phyloP scores from a whole-genome alignment of 2,888 invertebrate species.

The Agrochola lychnidis region DNA sequence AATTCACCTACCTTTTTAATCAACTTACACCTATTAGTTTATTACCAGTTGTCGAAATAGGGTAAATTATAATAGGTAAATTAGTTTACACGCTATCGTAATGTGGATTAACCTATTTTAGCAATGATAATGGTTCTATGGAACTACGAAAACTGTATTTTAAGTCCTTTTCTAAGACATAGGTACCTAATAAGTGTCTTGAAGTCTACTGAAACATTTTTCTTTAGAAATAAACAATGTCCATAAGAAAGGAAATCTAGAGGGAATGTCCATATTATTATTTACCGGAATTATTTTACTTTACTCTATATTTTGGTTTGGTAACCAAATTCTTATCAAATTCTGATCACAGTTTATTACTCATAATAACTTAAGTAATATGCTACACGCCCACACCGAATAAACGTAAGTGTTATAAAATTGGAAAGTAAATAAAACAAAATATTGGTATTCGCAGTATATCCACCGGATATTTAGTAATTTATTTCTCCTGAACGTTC shows the following conservation, averaged over 20 bases:
- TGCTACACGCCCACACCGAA: neutral
- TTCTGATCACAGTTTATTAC: slow-evolving; percentile 1
- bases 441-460: slow-evolving; percentile 85
- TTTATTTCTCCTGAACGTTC: slow-evolving; percentile 86
- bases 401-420: slow-evolving; percentile 7
- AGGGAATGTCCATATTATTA: slow-evolving; percentile 1
- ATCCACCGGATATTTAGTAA: slow-evolving; percentile 87
- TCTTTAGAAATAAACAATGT: neutral
- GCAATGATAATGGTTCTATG: neutral
- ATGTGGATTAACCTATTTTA: slow-evolving; percentile 2
- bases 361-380: neutral
- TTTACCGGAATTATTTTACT: neutral
- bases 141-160: too few species aligned
- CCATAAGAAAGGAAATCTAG: neutral
- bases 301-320: neutral
- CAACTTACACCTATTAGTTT: slow-evolving; percentile 27
- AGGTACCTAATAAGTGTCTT: neutral
- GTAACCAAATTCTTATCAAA: slow-evolving; percentile 4
- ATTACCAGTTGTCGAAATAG: neutral
- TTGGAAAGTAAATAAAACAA: slow-evolving; percentile 80
- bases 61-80: neutral
- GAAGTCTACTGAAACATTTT: neutral
- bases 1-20: slow-evolving; percentile 20
- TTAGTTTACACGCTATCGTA: neutral
- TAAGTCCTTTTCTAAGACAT: neutral